Conservation (phyloP, 2,888 invertebrate genomes). For the Exephanes ischioxanthus region DNA sequence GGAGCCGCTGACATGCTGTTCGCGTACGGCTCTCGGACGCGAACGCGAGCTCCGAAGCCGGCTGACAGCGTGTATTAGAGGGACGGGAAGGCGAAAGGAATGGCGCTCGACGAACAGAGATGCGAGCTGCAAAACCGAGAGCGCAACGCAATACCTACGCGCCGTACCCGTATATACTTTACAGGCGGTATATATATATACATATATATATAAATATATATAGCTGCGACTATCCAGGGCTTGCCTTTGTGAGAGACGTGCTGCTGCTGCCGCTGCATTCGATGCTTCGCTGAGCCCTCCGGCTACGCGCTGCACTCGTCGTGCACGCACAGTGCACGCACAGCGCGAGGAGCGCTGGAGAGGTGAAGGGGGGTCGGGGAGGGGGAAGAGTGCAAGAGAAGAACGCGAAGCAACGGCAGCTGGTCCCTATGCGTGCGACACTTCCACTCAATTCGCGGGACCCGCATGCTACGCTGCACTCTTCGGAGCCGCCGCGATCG, state of each 20-base stretch:
- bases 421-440: constrained; percentile 77
- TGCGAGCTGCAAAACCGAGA: constrained; percentile 43
- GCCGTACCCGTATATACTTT: constrained; percentile 42
- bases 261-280: constrained; percentile 50
- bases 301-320: constrained; percentile 63
- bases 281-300: constrained; percentile 63
- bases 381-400: constrained; percentile 56
- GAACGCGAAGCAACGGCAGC: constrained; percentile 64
- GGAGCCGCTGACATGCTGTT: constrained; percentile 36
- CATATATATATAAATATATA: constrained; percentile 19
- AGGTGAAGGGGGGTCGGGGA: constrained; percentile 60
- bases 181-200: background rate
- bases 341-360: constrained; percentile 48
- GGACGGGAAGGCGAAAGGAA: constrained; percentile 40
- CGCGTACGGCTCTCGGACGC: constrained; percentile 27
- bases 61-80: constrained; percentile 23
- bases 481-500: constrained; percentile 58
- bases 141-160: constrained; percentile 53
- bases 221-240: constrained; percentile 12
- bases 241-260: constrained; percentile 65
- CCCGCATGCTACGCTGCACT: constrained; percentile 77
- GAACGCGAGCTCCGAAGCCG: constrained; percentile 19
- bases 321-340: constrained; percentile 59
- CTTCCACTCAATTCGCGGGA: constrained; percentile 75
- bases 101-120: constrained; percentile 42